Evolutionary conservation across 1,140 invertebrate genomes (phyloP), one percentile per base, ranked within the genome.

Genomic region (Neotoxoptera formosana): DNA sequence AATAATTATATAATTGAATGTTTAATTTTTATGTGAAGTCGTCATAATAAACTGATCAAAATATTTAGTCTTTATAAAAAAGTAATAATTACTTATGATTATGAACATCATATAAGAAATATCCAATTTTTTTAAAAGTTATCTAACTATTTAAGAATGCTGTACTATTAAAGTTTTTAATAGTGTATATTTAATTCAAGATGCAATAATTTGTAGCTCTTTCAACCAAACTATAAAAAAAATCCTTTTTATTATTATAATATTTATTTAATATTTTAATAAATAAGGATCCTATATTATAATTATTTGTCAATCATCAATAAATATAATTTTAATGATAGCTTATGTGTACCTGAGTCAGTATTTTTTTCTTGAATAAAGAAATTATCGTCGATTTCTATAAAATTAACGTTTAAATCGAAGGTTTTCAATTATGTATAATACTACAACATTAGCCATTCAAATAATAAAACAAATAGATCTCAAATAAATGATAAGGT

Each of bases 401-500:
- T 76, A 17, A n/a, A 76, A 76, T 34, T n/a, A n/a, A n/a, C 60
- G 60, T 67, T 67, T 67, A 67, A 67, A n/a, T 11, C 14, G 17
- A 67, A n/a, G 30, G 17, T 76, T 76, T 2, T n/a, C n/a, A 8
- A n/a, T n/a, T 76, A 76, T 30, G 60, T 76, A 76, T 76, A n/a
- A 34, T 76, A 76, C 60, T 76, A 76, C 14, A 76, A 76, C 30
- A n/a, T 76, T 76, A 76, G 30, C 23, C 34, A 83, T n/a, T 21
- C 34, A 36, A 23, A 41, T 45, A 84, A 84, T 41, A 84, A 84
- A 41, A 84, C 41, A 84, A 84, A 84, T 84, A 41, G 83, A 84
- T 45, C 21, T 84, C 36, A 83, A 83, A 83, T 76, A 76, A 76
- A 76, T 76, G n/a, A 76, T 83, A 83, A 83, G 76, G 34, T 83